These are phyloP conservation scores for Agrochola macilenta DNA, from an alignment of 2,888 invertebrate genomes.

Conservation along the genomic window DNA sequence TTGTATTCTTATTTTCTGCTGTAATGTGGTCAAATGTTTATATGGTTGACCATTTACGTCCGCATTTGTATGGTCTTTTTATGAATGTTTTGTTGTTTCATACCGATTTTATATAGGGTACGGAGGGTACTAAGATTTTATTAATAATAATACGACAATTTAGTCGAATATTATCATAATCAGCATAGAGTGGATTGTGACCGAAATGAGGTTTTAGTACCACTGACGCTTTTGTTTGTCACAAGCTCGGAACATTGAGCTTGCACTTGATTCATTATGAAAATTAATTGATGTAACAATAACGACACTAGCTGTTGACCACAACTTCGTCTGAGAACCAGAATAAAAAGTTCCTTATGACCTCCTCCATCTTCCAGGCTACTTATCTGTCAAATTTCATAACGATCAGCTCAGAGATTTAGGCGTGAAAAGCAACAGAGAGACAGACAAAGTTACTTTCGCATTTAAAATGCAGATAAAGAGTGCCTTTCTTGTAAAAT, in stretches of 20 bases:
- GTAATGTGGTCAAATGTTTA: constrained; percentile 62
- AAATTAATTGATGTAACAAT: neutral
- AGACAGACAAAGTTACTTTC: neutral
- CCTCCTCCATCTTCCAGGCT: neutral
- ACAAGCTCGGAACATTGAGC: neutral
- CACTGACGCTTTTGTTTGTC: neutral
- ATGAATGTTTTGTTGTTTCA: constrained; percentile 14
- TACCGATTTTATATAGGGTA: constrained; percentile 8
- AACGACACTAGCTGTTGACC: neutral
- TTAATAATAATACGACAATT: constrained; percentile 38
- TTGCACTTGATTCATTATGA: neutral
- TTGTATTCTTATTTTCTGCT: constrained; percentile 77
- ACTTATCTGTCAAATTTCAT: neutral
- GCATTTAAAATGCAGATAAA: neutral
- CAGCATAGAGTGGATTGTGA: neutral
- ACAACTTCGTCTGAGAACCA: neutral
- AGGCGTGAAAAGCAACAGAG: neutral
- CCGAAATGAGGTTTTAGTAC: neutral
- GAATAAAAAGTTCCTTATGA: neutral
- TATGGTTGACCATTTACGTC: constrained; percentile 45
- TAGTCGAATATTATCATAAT: constrained; percentile 1
- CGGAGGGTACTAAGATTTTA: neutral
- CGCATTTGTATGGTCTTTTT: constrained; percentile 24
- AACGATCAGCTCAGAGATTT: neutral
- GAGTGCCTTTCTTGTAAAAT: neutral